Evolutionary conservation across 2,888 invertebrate species (phyloP), one percentile per base, ranked within the genome.

Genomic region (Scaeva pyrastri): DNA sequence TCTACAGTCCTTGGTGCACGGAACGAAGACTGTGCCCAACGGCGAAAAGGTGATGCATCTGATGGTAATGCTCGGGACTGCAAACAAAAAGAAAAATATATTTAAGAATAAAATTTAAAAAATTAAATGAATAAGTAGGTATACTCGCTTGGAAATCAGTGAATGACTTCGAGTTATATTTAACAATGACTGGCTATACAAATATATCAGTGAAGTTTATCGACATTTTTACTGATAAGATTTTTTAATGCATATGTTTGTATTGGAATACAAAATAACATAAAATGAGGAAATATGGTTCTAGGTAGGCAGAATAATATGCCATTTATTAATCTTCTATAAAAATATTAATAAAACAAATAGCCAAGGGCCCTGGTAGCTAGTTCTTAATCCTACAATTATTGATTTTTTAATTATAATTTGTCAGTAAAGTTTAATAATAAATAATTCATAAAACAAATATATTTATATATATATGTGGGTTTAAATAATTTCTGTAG

Each of bases 1-100:
- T 94, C 94, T 93, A 94, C 94, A 88, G 94, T 93, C 55, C 94
- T 94, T 93, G 94, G 93, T 88, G 94, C 94, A 43, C 95, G 94
- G 90, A 95, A 94, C 77, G 95, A 95, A 86, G 95, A 94, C 88
- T 94, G 94, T 90, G 94, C 94, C 92, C 94, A 95, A 89, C 94
- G 92, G 21, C 92, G 91, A 77, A 93, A 93, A 73, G 93, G 92
- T 88, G 93, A 92, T 74, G 91, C 90, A 89, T 91, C 91, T 88
- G 91, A 88, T 88, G 93, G 90, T 88, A 92, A 89, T 70, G 91
- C 90, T 64, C 91, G 91, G 85, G 91, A 94, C 95, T 95, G 93
- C 1, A 88, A 92, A 90, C 91, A 91, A 71, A 77, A 79, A 88
- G 76, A 86, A 50, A 72, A 50, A 36, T 66, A 2, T 39, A 12